Base-by-base conservation (phyloP, 2,888 invertebrate genomes). In the Dryococelus australis region DNA sequence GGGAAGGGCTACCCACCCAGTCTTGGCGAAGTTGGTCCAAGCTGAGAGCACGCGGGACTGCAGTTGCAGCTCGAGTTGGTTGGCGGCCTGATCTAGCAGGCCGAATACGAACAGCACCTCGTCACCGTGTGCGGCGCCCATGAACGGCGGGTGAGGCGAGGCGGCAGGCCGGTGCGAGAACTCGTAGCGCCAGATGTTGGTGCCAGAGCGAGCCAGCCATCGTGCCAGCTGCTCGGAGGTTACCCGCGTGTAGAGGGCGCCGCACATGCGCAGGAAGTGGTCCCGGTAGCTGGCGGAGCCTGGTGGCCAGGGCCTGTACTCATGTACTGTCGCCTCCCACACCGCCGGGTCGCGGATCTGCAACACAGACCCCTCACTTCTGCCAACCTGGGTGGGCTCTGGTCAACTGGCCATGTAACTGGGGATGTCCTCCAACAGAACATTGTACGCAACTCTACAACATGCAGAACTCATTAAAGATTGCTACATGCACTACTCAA, bases 81-180 rank as follows among this genome's bases (percentile, higher is more conserved):
- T 10, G 6, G 88, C 81, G n/a, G 53, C 84, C 43, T 79, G 85
- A 26, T 84, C 53, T 5, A 87, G 81, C 79, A 87, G 86, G 9
- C 89, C 90, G 81, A 90, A 90, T 10, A 88, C 78, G 84, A 90
- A 90, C 16, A 89, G 65, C 16, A 90, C 87, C 26, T 90, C 90
- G 53, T 90, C 90, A 20, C 90, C 90, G 27, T 90, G 89, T 0
- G 90, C 89, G 6, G 89, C 89, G 9, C 87, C 84, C 24, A 90
- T 87, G 87, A 89, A 90, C 3, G 79, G 43, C 1, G 90, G 89
- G 53, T 88, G 87, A 26, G 87, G 87, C 0, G 91, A 91, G 84
- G 89, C 89, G 1, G 89, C 88, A 0, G 91, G 90, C 10, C 90
- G 87, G 84, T 91, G 91, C n/a, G 88, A 87, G 53, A 91, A 90